Evolutionary conservation across 2,888 invertebrate genomes (phyloP), one percentile per base, ranked within the genome.

Genomic region (Torymus tubicola): DNA sequence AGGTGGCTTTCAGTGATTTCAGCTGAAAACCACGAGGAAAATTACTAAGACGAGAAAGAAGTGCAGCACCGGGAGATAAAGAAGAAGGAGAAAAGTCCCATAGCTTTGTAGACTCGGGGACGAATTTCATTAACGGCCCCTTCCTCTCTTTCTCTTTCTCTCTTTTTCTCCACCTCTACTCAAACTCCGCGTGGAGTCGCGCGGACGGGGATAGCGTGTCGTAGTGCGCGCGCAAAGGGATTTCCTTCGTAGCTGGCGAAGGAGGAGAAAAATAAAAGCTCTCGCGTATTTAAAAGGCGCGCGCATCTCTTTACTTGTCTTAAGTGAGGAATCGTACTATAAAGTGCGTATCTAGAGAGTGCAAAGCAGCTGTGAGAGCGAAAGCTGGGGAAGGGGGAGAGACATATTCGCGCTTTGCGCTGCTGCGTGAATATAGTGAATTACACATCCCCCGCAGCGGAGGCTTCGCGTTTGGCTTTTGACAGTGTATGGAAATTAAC

Each of bases 91-190:
- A 31, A 68, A 70, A 74, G 74, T 70, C 74, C 73, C 4, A 3
- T 58, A 71, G 70, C 80, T 80, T 75, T 80, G 80, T 80, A 70
- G 69, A 64, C 69, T 70, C 68, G 14, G 63, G 68, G n/a, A 68
- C 70, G 70, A 75, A 80, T 80, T 74, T 80, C 80, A 80, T 80
- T 80, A 80, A 60, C 80, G 80, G 68, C 69, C 61, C n/a, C n/a
- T 68, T 69, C 50, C 73, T 79, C 68, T 8, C 2, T 31, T 3
- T 24, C 3, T 24, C 31, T 31, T 8, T 31, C 31, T 31, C 31
- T 31, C 31, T 31, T 31, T 31, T 31, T 31, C 31, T 31, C n/a
- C n/a, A 0, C 68, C 64, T 50, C 78, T 79, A 72, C 70, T 77
- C n/a, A 52, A 65, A 71, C 70, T 61, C 13, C 55, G 24, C n/a